phyloP scores from a whole-genome alignment of 2,113 vertebrate genomes.

The Cololabis saira region DNA sequence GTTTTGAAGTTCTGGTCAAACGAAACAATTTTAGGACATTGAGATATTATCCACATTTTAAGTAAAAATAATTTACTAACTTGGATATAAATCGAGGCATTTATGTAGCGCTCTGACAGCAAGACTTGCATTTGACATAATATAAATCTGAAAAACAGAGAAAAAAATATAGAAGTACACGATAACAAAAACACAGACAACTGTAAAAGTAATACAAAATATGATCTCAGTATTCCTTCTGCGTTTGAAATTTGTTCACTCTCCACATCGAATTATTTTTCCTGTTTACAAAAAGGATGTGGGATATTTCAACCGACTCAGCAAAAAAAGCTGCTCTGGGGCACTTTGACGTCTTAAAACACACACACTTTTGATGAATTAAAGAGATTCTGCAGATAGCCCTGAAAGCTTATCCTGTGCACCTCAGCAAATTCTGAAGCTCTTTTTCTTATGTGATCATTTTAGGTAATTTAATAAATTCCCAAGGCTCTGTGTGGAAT shows the following conservation, averaged over 20 bases:
- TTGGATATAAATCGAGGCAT: no score
- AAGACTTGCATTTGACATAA: no score
- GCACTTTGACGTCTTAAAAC: slow-evolving; percentile 64
- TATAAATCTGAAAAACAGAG: no score
- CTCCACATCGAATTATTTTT: slow-evolving; percentile 24
- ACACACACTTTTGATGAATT: slow-evolving; percentile 69
- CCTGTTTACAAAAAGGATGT: slow-evolving; percentile 56
- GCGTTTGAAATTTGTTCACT: slow-evolving; percentile 7
- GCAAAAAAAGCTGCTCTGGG: slow-evolving; percentile 61
- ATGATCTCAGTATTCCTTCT: slow-evolving; percentile 1
- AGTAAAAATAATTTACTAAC: no score
- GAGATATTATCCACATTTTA: no score
- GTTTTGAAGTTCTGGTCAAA: no score
- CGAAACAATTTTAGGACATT: no score
- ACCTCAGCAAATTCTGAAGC: slow-evolving; percentile 80
- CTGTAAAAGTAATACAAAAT: neutral
- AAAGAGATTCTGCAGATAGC: slow-evolving; percentile 65
- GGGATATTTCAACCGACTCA: slow-evolving; percentile 59
- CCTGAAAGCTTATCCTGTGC: slow-evolving; percentile 75
- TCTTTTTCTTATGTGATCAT: slow-evolving; percentile 75
- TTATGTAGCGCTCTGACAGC: no score
- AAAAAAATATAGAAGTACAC: no score
- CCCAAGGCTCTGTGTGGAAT: slow-evolving; percentile 66
- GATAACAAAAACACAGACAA: no score
- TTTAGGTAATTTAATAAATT: slow-evolving; percentile 81